Evolutionary conservation across 2,113 vertebrate genomes (phyloP), one percentile per base, ranked within the genome.

Genomic region (Syngnathus typhle): DNA sequence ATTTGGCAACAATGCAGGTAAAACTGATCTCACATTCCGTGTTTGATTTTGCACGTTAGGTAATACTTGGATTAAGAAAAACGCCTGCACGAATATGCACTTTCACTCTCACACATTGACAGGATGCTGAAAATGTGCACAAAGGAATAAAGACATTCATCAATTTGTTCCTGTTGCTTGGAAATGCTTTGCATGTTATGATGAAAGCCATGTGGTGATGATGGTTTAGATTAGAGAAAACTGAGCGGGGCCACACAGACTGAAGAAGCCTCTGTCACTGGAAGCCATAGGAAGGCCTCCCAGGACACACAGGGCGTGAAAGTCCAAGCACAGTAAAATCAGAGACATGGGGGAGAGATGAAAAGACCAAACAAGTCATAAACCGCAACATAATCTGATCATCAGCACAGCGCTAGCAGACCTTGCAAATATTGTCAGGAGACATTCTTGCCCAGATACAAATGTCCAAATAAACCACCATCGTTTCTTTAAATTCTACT

Each of bases 201-300:
- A 91, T 89, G 84, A 80, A 81, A 88, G 86, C 89, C 91, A 91
- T 80, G 80, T 91, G 91, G 80, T 66, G 71, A 68, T 65, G 79
- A 82, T 84, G 87, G 81, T 83, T 89, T 86, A 73, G 85, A 88
- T 89, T 87, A 86, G 82, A 60, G 68, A 58, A 77, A 79, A 64
- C 66, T 8, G 23, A 78, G 69, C 60, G 15, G 2, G 84, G 81
- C 88, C 84, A 87, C 87, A 90, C 88, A 88, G 74, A 85, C 64
- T 58, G 83, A 85, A 78, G 80, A 87, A 80, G 63, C 72, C 71
- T 77, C 73, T 75, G 78, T 85, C 81, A 67, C 75, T 78, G 76
- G 75, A 74, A 85, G 66, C 75, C 73, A 83, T 80, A 84, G 77
- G 78, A 81, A 83, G 76, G 64, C 67, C 64, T 39, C 67, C 27